Percentiles rank a stretch among this genome's conserved stretches.
phyloP scores from a whole-genome alignment of 2,797 vertebrate genomes.

The Neosilurus hyrtlii region DNA sequence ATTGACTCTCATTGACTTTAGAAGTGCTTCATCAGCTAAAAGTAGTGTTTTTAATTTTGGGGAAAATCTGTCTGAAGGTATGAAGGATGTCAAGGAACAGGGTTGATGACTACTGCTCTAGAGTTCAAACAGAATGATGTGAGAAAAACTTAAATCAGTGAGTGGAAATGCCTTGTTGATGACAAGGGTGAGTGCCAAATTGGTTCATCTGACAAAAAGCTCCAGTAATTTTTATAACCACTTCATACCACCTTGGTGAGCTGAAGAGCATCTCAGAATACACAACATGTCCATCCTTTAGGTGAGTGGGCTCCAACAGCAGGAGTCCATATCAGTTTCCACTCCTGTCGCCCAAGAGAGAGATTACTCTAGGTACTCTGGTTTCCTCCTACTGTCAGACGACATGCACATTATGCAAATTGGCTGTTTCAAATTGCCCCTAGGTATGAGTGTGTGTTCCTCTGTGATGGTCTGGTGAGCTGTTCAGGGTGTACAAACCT shows the following conservation, averaged over 20 bases:
- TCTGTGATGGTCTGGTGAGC: too few species aligned
- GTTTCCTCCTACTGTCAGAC: too few species aligned
- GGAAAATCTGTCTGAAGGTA: too few species aligned
- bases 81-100: too few species aligned
- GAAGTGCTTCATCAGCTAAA: too few species aligned
- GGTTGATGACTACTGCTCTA: background rate
- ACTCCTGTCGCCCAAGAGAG: background rate
- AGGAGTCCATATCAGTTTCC: too few species aligned
- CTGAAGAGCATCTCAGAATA: background rate
- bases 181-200: background rate
- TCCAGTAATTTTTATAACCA: background rate
- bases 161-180: background rate
- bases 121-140: background rate
- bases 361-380: background rate
- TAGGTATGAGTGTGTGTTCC: too few species aligned
- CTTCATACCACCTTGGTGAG: background rate
- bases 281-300: background rate
- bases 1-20: too few species aligned
- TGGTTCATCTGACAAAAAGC: background rate
- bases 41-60: too few species aligned
- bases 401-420: too few species aligned
- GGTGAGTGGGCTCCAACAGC: background rate
- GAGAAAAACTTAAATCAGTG: background rate
- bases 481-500: too few species aligned
- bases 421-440: too few species aligned